Percentiles rank a stretch among this genome's conserved stretches.
Conservation (phyloP, 2,113 vertebrate genomes). For the Macheiramphus alcinus region DNA sequence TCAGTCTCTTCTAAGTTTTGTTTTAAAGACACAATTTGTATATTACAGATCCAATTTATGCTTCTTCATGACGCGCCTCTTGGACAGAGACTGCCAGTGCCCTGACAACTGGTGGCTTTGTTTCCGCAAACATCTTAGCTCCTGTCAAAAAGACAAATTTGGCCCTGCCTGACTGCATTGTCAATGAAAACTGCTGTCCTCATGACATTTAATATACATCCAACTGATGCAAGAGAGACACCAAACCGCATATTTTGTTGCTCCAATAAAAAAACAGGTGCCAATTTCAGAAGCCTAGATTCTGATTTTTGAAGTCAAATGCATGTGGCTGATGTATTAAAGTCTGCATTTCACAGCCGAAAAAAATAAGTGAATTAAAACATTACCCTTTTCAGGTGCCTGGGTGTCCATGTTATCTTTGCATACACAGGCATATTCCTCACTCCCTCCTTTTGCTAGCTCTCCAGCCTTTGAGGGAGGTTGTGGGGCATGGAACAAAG, state of each 20-base stretch:
- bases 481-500: not conserved
- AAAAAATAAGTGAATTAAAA: not conserved
- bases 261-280: not conserved
- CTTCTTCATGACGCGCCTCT: not conserved
- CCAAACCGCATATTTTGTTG: not conserved
- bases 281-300: not conserved
- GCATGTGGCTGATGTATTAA: not conserved
- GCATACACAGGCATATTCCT: not conserved
- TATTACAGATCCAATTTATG: not conserved
- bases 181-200: not conserved
- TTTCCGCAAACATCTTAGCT: not conserved
- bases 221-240: not conserved
- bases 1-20: not conserved
- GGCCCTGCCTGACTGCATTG: not conserved
- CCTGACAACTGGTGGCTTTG: not conserved
- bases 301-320: not conserved
- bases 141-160: not conserved
- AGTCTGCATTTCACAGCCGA: not conserved
- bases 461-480: not conserved
- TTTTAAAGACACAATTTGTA: not conserved
- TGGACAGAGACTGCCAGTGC: not conserved
- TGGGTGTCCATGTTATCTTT: not conserved
- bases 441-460: not conserved
- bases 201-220: not conserved
- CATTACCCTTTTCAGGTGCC: not conserved